These are phyloP conservation scores for Dryobates pubescens DNA, from an alignment of 2,797 vertebrate species.

Conservation along the genomic window DNA sequence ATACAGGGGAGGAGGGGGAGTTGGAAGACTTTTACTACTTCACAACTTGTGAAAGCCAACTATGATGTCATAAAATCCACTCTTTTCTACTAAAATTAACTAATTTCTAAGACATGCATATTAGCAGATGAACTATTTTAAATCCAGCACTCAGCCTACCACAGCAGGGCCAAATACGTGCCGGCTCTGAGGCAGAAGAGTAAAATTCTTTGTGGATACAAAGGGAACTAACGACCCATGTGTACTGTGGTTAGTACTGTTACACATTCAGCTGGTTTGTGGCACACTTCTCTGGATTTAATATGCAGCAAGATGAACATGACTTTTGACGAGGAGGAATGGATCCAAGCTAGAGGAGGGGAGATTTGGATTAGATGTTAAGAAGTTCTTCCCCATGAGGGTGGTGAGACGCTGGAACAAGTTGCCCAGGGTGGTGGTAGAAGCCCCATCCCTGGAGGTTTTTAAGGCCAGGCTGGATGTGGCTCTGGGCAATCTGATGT, in stretches of 20 bases:
- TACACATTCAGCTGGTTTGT: conserved; percentile 11
- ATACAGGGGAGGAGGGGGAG: too few relatives aligned
- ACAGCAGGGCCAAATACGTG: not conserved
- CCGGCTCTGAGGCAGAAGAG: not conserved
- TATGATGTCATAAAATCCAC: not conserved
- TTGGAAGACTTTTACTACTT: not conserved
- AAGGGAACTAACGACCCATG: not conserved
- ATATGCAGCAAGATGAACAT: not conserved
- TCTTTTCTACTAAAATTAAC: not conserved
- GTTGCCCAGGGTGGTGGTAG: too few relatives aligned
- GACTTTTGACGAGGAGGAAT: not conserved
- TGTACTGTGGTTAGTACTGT: not conserved
- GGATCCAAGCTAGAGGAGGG: too few relatives aligned
- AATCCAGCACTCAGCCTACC: not conserved
- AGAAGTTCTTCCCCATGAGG: too few relatives aligned
- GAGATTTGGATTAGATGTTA: too few relatives aligned
- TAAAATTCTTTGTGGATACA: not conserved
- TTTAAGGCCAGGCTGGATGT: too few relatives aligned
- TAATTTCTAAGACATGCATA: not conserved
- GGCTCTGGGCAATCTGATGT: too few relatives aligned
- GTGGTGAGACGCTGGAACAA: too few relatives aligned
- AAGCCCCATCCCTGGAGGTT: too few relatives aligned
- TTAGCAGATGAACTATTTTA: not conserved
- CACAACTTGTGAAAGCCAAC: not conserved
- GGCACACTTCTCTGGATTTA: not conserved